These are phyloP conservation scores for Pristionchus japonicus DNA, from an alignment of 2,888 invertebrate species.

Conservation along the genomic window DNA sequence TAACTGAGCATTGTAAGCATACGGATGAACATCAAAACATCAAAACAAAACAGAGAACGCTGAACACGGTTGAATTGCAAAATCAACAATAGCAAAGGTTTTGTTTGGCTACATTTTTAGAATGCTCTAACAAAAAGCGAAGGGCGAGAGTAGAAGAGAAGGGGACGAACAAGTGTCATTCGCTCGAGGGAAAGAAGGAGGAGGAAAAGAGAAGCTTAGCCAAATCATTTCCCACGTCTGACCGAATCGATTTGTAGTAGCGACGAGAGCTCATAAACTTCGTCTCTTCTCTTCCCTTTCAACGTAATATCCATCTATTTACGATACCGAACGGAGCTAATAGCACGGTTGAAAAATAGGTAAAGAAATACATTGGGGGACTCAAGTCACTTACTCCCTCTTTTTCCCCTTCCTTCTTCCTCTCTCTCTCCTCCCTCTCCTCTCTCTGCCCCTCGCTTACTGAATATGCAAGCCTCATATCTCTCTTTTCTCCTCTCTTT, in stretches of 20 bases:
- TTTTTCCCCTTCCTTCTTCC: neutral
- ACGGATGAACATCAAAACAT: too few species aligned
- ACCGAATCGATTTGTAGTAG: constrained; percentile 22
- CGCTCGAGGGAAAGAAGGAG: neutral
- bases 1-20: too few species aligned
- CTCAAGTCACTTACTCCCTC: constrained; percentile 16
- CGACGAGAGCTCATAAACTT: neutral
- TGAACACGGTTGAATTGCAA: neutral
- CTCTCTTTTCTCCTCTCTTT: constrained; percentile 4
- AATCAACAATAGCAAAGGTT: too few species aligned
- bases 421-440: neutral
- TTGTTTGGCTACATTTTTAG: neutral
- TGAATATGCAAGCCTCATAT: constrained; percentile 29
- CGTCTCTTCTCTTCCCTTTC: neutral
- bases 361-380: constrained; percentile 30
- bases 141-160: neutral
- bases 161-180: constrained; percentile 14
- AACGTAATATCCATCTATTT: neutral
- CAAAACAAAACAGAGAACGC: neutral
- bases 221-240: constrained; percentile 29
- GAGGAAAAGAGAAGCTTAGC: constrained; percentile 4
- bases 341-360: neutral
- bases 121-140: neutral
- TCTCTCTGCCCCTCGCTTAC: neutral
- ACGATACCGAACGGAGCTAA: neutral